phyloP scores from a whole-genome alignment of 2,797 vertebrate genomes.

The Peromyscus nudipes region DNA sequence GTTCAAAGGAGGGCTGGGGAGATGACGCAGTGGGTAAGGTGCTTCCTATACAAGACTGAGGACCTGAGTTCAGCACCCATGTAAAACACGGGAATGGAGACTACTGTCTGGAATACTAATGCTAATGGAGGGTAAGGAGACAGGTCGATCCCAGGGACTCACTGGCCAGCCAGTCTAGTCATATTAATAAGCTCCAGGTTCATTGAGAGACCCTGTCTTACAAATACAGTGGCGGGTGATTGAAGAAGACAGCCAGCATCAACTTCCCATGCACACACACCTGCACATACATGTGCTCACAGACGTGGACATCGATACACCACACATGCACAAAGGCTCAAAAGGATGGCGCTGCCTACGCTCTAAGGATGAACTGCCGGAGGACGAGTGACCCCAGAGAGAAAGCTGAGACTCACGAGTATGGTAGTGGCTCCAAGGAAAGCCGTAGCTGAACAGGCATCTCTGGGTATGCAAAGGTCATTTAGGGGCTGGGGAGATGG shows the following conservation, averaged over 20 bases:
- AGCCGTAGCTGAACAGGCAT: background rate
- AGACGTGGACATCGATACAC: background rate
- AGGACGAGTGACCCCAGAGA: background rate
- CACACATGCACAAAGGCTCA: background rate
- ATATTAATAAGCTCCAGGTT: background rate
- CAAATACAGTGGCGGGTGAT: background rate
- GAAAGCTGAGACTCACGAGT: background rate
- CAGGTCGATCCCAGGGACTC: background rate
- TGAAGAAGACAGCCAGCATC: background rate
- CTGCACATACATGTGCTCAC: background rate
- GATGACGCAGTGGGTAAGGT: background rate
- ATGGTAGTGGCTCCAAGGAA: background rate
- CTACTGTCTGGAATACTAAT: background rate
- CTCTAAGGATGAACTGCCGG: background rate
- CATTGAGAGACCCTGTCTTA: background rate
- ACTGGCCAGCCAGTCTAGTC: background rate
- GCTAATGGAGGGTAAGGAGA: background rate
- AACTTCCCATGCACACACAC: background rate
- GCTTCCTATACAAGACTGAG: background rate
- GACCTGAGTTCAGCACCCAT: background rate
- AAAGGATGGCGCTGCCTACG: background rate
- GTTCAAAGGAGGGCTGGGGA: background rate
- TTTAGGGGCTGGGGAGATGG: background rate
- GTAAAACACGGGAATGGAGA: background rate
- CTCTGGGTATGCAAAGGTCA: background rate